phyloP scores from a whole-genome alignment of 1,140 invertebrate species.

The Drosophila yakuba region DNA sequence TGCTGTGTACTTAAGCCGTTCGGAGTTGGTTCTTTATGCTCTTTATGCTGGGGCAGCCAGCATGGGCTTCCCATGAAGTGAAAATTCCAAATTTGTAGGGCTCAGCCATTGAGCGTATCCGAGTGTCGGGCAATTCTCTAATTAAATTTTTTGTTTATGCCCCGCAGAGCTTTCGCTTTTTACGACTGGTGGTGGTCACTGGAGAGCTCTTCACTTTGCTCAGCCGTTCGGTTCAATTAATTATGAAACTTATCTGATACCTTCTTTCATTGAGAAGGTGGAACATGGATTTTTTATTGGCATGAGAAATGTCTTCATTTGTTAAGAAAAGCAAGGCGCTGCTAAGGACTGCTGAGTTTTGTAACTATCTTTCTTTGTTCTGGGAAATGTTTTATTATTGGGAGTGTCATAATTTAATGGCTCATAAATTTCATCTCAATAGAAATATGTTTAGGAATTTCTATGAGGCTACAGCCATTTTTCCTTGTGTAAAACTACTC shows the following conservation, averaged over 20 bases:
- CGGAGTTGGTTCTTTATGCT: slow-evolving; percentile 42
- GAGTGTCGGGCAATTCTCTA: slow-evolving; percentile 62
- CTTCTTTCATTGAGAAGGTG: slow-evolving; percentile 23
- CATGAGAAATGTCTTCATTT: slow-evolving; percentile 23
- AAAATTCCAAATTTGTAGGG: slow-evolving; percentile 62
- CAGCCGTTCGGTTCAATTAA: slow-evolving; percentile 28
- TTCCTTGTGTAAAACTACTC: neutral
- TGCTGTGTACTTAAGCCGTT: slow-evolving; percentile 41
- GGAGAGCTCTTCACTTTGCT: slow-evolving; percentile 39
- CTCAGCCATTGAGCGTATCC: slow-evolving; percentile 55
- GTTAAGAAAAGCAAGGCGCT: neutral
- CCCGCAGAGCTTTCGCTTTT: slow-evolving; percentile 65
- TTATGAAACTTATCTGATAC: slow-evolving; percentile 30
- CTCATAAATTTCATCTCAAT: neutral
- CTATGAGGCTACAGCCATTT: neutral
- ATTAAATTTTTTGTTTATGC: slow-evolving; percentile 52
- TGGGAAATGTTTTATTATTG: neutral
- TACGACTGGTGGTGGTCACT: slow-evolving; percentile 21
- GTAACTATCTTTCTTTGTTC: neutral
- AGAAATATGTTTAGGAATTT: neutral
- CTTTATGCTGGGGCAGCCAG: slow-evolving; percentile 23
- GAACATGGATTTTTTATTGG: neutral
- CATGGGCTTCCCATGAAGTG: slow-evolving; percentile 38
- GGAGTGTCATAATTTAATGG: neutral
- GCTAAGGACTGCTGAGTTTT: neutral